phyloP scores from a whole-genome alignment of 2,113 vertebrate genomes.

The Prietella phreatophila region DNA sequence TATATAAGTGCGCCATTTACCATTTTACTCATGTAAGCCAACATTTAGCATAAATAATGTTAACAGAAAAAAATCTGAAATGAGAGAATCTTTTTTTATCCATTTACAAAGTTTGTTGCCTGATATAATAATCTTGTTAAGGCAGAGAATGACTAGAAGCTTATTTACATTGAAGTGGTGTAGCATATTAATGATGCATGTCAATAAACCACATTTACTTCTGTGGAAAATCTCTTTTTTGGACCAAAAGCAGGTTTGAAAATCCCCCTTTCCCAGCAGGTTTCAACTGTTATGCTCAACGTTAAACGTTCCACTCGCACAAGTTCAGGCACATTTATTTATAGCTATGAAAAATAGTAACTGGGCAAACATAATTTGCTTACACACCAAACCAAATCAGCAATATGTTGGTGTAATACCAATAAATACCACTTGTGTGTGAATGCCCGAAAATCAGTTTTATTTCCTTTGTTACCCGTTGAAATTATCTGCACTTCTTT shows the following conservation, averaged over 20 bases:
- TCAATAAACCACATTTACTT: neutral
- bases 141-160: neutral
- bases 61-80: neutral
- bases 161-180: neutral
- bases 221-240: neutral
- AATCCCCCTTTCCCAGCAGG: neutral
- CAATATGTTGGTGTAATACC: neutral
- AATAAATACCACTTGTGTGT: neutral
- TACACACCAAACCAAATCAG: neutral
- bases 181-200: neutral
- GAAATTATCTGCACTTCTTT: neutral
- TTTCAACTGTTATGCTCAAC: neutral
- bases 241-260: neutral
- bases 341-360: neutral
- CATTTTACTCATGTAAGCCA: too few relatives aligned
- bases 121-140: neutral
- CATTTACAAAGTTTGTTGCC: neutral
- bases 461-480: neutral
- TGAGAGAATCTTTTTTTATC: neutral
- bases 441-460: neutral
- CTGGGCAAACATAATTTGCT: neutral
- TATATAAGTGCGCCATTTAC: too few relatives aligned
- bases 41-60: too few relatives aligned
- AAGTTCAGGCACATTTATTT: neutral
- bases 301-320: neutral